These are phyloP conservation scores for Temnothorax rugatulus DNA, from an alignment of 2,888 invertebrate genomes.

Conservation along the genomic window DNA sequence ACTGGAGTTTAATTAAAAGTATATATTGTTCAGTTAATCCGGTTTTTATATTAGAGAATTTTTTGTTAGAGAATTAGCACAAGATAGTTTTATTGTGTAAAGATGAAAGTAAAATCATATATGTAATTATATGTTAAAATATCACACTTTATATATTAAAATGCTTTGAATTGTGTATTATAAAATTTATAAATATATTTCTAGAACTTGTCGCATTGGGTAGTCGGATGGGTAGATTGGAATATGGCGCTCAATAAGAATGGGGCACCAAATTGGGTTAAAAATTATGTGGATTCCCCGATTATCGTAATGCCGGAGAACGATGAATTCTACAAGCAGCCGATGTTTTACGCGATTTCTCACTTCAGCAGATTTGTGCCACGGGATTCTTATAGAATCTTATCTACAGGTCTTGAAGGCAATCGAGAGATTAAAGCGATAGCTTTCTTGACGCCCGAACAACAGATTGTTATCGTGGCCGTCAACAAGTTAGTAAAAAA, in stretches of 20 bases:
- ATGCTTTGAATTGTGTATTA: neutral
- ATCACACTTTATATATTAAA: too few relatives aligned
- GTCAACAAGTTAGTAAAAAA: constrained; percentile 87
- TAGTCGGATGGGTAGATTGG: constrained; percentile 96
- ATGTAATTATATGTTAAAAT: too few relatives aligned
- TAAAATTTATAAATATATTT: constrained; percentile 40
- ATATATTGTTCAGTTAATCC: constrained; percentile 42
- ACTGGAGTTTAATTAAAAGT: neutral
- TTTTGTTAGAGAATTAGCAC: neutral
- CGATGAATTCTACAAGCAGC: constrained; percentile 95
- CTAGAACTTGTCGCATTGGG: constrained; percentile 91
- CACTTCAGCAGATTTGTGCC: constrained; percentile 93
- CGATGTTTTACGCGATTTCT: constrained; percentile 94
- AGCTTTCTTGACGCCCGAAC: constrained; percentile 88
- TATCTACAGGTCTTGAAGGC: constrained; percentile 68
- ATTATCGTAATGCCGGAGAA: constrained; percentile 89
- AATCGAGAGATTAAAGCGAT: constrained; percentile 84
- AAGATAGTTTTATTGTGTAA: neutral
- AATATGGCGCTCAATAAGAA: constrained; percentile 91
- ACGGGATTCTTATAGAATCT: constrained; percentile 87
- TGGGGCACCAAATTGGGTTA: constrained; percentile 94
- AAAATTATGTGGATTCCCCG: constrained; percentile 93
- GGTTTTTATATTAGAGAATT: neutral
- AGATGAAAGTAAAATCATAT: neutral
- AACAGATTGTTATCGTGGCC: constrained; percentile 87